A percentile compares a stretch with the other conserved stretches of the same genome.
phyloP scores from a whole-genome alignment of 1,140 invertebrate genomes.

The Lethrus apterus region DNA sequence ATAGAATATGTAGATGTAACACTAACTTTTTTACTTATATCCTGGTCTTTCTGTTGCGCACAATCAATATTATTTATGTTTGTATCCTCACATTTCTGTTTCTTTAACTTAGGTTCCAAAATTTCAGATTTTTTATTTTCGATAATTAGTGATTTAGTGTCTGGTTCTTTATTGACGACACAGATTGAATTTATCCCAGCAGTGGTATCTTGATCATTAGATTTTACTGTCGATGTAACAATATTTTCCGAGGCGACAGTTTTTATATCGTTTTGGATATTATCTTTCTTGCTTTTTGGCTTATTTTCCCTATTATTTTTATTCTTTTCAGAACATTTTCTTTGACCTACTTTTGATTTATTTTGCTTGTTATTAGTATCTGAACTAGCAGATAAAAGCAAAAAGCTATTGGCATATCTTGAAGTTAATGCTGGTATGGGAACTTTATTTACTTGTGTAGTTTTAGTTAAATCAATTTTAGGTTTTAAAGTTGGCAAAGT shows the following conservation, averaged over 20 bases:
- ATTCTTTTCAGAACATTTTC: neutral
- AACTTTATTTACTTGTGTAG: constrained; percentile 63
- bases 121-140: neutral
- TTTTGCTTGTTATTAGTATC: too few relatives aligned
- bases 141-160: too few relatives aligned
- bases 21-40: constrained; percentile 14
- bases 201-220: too few relatives aligned
- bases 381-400: neutral
- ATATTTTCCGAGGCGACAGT: too few relatives aligned
- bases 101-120: too few relatives aligned
- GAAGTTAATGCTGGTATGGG: constrained; percentile 57
- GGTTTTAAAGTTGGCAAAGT: constrained; percentile 24
- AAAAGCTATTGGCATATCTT: constrained; percentile 32
- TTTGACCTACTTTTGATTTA: neutral
- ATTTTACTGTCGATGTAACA: too few relatives aligned
- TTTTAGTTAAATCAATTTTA: constrained; percentile 44
- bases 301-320: neutral
- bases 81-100: too few relatives aligned
- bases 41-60: too few relatives aligned
- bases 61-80: too few relatives aligned
- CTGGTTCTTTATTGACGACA: too few relatives aligned
- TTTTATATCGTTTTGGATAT: too few relatives aligned
- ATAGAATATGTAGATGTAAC: constrained; percentile 26
- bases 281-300: constrained; percentile 35
- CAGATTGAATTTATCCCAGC: too few relatives aligned